Evolutionary conservation across 2,888 invertebrate species (phyloP).

Genomic region (Euplagia quadripunctaria): DNA sequence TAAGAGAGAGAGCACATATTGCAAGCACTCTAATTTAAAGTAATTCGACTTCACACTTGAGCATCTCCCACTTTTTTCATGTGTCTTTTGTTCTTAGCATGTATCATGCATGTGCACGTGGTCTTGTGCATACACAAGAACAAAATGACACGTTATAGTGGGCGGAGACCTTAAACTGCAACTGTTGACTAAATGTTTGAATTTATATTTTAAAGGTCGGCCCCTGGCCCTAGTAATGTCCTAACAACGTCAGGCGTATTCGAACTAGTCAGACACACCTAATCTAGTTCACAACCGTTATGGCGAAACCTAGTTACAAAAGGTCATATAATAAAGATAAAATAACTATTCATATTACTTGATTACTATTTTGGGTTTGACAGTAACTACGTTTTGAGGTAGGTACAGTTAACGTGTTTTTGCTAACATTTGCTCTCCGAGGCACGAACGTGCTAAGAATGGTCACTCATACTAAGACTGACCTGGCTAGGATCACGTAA

Average conservation of each 20-base stretch:
- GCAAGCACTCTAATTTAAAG: no score
- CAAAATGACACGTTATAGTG: neutral
- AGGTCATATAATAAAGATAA: neutral
- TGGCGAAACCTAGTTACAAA: neutral
- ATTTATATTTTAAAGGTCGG: neutral
- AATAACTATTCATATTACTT: neutral
- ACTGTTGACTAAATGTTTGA: neutral
- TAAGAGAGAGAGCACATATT: no score
- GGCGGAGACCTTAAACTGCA: neutral
- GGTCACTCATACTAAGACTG: no score
- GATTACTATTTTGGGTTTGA: neutral
- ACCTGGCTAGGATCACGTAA: no score
- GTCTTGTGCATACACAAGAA: neutral
- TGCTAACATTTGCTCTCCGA: no score
- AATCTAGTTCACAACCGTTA: conserved; percentile 9
- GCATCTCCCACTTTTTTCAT: no score
- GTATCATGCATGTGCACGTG: no score
- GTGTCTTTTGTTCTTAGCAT: no score
- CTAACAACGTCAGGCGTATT: neutral
- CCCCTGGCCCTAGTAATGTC: neutral
- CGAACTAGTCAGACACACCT: conserved; percentile 9
- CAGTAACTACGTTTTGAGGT: neutral
- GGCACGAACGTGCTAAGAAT: no score
- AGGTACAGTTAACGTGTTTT: no score
- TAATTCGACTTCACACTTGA: no score